A percentile compares a stretch with the other conserved stretches of the same genome.
Evolutionary conservation across 2,113 vertebrate genomes (phyloP).

Genomic region (Narcine bancroftii): DNA sequence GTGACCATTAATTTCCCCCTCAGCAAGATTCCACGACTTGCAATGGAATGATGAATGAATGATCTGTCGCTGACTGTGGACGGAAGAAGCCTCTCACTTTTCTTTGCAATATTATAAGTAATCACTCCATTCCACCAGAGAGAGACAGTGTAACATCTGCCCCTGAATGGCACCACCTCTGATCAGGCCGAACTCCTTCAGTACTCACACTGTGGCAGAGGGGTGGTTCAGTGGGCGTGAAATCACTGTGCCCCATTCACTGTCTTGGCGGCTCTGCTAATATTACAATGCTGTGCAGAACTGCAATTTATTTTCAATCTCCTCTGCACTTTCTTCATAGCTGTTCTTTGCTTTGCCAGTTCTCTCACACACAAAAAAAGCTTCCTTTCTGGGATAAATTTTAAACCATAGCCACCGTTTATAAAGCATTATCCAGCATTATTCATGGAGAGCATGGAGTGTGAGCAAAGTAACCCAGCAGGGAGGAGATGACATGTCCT

Average conservation of each 20-base stretch:
- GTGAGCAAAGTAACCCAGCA: not conserved
- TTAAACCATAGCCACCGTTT: not conserved
- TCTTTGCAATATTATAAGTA: not conserved
- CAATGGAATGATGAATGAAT: not conserved
- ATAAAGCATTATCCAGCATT: too few species aligned
- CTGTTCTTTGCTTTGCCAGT: not conserved
- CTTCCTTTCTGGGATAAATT: not conserved
- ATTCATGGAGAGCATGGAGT: not conserved
- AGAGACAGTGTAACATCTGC: not conserved
- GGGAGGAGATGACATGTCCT: not conserved
- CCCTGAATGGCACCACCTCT: not conserved
- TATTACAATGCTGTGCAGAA: not conserved
- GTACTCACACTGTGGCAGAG: not conserved
- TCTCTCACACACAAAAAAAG: not conserved
- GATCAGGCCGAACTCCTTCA: not conserved
- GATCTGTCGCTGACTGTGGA: not conserved
- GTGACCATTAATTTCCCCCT: not conserved
- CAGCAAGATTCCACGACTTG: not conserved
- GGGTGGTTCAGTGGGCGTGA: not conserved
- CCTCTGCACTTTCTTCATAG: not conserved
- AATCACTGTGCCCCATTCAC: not conserved
- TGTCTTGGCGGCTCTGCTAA: not conserved
- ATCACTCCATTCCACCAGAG: not conserved
- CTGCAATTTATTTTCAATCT: not conserved
- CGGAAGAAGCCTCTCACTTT: not conserved